Percentiles rank a stretch among this genome's conserved stretches.
Conservation (phyloP, 2,113 vertebrate species). For the Peromyscus polionotus region DNA sequence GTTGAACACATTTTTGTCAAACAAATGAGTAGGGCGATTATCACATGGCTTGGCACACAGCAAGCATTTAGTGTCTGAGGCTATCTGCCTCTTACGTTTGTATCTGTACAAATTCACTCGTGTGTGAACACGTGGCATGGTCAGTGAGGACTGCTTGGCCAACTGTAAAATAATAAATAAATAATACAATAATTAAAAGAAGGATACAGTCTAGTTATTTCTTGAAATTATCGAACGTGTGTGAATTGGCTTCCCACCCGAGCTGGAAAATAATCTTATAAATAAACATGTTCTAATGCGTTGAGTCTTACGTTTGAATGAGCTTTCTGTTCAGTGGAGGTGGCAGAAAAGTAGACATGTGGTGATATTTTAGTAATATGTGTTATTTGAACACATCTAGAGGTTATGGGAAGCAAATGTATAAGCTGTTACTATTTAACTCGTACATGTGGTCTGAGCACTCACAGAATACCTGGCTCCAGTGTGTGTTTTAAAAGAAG, state of each 20-base stretch:
- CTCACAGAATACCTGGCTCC: not conserved
- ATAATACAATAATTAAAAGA: constrained; percentile 74
- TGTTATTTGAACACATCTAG: constrained; percentile 65
- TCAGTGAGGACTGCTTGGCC: not conserved
- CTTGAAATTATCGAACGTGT: constrained; percentile 79
- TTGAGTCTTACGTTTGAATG: constrained; percentile 64
- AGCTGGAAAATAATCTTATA: constrained; percentile 79
- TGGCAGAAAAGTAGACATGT: not conserved
- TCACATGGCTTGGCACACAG: not conserved
- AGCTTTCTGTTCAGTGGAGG: constrained; percentile 70
- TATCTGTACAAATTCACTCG: not conserved
- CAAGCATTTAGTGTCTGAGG: not conserved
- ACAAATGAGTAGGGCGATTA: not conserved
- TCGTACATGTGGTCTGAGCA: not conserved
- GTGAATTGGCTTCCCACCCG: constrained; percentile 80
- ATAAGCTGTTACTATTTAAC: constrained; percentile 53
- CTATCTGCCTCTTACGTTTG: not conserved
- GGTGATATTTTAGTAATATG: constrained; percentile 52
- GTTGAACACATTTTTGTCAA: not conserved
- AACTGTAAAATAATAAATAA: constrained; percentile 39
- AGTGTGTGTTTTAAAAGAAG: constrained; percentile 46
- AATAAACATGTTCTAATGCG: constrained; percentile 72
- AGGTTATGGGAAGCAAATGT: constrained; percentile 55
- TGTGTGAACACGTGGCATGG: not conserved
- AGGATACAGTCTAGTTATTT: constrained; percentile 79